A percentile compares a stretch with the other conserved stretches of the same genome.
Evolutionary conservation across 2,113 vertebrate species (phyloP).

Genomic region (Stigmatopora nigra): DNA sequence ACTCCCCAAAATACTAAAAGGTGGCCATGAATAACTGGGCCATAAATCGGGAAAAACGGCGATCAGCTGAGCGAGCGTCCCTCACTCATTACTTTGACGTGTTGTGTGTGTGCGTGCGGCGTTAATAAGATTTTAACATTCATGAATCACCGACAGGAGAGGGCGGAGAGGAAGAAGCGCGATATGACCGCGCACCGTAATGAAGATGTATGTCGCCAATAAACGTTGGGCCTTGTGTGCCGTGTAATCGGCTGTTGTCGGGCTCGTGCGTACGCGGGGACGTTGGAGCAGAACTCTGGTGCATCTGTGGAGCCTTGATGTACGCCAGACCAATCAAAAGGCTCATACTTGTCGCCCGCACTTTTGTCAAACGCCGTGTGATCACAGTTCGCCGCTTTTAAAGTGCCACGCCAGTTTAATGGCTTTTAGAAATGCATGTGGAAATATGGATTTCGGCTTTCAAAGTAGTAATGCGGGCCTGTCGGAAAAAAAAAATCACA

Average conservation of each 20-base stretch:
- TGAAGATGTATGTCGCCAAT: constrained; percentile 3
- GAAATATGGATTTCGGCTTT: no score
- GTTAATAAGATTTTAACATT: background rate
- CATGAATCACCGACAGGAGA: background rate
- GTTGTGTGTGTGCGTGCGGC: background rate
- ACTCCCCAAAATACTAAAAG: no score
- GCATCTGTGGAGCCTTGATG: background rate
- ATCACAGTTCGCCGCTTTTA: background rate
- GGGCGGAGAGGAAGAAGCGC: background rate
- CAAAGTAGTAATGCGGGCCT: no score
- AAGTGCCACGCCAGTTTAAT: background rate
- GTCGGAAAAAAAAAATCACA: no score
- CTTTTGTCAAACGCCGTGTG: no score
- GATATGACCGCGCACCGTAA: background rate
- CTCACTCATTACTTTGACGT: background rate
- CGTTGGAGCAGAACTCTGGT: background rate
- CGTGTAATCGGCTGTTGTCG: background rate
- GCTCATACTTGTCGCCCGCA: background rate
- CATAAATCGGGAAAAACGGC: background rate
- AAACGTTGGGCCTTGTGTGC: background rate
- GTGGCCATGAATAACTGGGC: background rate
- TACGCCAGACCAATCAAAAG: background rate
- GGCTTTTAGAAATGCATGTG: no score
- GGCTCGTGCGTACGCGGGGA: background rate
- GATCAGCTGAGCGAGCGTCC: background rate